These are phyloP conservation scores for Deilephila elpenor DNA, from an alignment of 2,888 invertebrate genomes.

Conservation along the genomic window DNA sequence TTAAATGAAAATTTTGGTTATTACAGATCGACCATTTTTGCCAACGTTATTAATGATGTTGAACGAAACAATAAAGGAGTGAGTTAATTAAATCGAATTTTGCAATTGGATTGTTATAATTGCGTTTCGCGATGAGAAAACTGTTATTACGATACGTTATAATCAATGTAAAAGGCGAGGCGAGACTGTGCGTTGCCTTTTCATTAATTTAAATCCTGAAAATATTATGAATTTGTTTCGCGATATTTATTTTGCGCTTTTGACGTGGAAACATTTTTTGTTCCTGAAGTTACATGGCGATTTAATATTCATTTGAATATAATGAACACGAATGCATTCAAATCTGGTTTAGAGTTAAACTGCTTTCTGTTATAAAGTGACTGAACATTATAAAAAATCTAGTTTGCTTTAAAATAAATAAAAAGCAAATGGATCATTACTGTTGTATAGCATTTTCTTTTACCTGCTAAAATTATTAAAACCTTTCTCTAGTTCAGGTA, in stretches of 20 bases:
- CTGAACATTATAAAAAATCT: neutral
- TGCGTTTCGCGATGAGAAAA: slow-evolving; percentile 30
- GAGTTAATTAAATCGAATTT: slow-evolving; percentile 40
- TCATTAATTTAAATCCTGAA: neutral
- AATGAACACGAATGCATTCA: neutral
- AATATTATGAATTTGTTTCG: slow-evolving; percentile 2
- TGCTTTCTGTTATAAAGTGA: neutral
- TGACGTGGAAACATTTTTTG: neutral
- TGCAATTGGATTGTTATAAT: slow-evolving; percentile 32
- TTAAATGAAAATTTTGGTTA: slow-evolving; percentile 48
- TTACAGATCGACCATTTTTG: slow-evolving; percentile 36
- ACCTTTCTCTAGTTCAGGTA: too few species aligned
- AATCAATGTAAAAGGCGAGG: slow-evolving; percentile 5
- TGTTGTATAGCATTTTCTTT: neutral
- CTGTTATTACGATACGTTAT: slow-evolving; percentile 33
- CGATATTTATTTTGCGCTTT: slow-evolving; percentile 6
- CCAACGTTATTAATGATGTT: slow-evolving; percentile 39
- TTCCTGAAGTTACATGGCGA: neutral
- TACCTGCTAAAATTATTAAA: too few species aligned
- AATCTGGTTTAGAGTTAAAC: neutral
- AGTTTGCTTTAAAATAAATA: neutral
- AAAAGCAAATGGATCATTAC: neutral
- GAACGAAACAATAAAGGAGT: slow-evolving; percentile 42
- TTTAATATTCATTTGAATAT: neutral
- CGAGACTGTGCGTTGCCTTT: neutral